A percentile compares a stretch with the other conserved stretches of the same genome.
Conservation (phyloP, 2,113 vertebrate genomes). For the Felis chaus region DNA sequence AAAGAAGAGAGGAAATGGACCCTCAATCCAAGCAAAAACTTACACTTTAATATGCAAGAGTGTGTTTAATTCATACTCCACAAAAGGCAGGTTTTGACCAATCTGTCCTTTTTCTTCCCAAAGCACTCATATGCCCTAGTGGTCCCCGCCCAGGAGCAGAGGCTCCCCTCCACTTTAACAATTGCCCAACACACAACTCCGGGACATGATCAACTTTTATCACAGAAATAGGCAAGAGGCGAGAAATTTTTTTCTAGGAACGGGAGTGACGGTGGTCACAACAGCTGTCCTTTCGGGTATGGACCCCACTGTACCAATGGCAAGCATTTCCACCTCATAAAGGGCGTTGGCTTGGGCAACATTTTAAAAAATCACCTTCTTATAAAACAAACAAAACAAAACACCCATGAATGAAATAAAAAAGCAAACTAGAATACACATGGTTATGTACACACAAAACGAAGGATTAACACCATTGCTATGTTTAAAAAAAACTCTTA, state of each 20-base stretch:
- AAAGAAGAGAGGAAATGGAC: background rate
- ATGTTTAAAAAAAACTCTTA: background rate
- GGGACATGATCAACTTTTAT: too few relatives aligned
- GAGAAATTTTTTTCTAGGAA: background rate
- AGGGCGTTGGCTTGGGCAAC: background rate
- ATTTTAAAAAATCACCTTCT: background rate
- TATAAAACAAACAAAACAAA: background rate
- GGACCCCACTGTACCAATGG: too few relatives aligned
- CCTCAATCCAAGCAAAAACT: background rate
- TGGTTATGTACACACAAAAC: background rate
- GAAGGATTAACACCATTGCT: background rate
- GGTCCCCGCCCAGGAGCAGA: accelerated
- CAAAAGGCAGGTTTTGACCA: accelerated
- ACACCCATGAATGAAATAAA: background rate
- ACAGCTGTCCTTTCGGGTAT: background rate
- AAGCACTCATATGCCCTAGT: accelerated
- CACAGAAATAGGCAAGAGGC: accelerated
- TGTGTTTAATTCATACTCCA: background rate
- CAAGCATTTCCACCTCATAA: background rate
- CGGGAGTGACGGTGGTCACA: background rate
- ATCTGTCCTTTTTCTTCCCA: background rate
- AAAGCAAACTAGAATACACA: background rate
- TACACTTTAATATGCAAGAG: background rate
- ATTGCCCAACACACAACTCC: accelerated
- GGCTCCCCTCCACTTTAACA: background rate